phyloP scores from a whole-genome alignment of 2,888 invertebrate species.

The Vesta saturnalis region DNA sequence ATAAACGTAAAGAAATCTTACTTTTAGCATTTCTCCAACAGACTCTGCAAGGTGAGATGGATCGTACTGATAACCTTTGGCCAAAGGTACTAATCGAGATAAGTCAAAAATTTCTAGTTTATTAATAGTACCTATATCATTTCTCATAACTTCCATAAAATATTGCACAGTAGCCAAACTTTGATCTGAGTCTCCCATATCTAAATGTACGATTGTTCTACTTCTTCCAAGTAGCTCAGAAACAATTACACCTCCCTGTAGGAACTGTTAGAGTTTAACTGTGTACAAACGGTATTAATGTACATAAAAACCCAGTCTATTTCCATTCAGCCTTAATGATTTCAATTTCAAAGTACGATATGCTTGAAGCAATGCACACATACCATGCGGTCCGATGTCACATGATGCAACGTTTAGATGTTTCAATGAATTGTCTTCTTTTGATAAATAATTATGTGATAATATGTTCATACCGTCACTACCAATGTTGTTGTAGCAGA shows the following conservation, averaged over 20 bases:
- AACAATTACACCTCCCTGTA: slow-evolving; percentile 66
- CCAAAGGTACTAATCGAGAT: slow-evolving; percentile 54
- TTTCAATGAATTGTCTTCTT: slow-evolving; percentile 63
- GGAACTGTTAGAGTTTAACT: too few species aligned
- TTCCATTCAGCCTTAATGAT: slow-evolving; percentile 68
- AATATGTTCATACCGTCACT: slow-evolving; percentile 64
- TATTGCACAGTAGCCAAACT: slow-evolving; percentile 64
- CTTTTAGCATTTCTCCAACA: slow-evolving; percentile 57
- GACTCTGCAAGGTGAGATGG: slow-evolving; percentile 52
- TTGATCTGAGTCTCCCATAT: slow-evolving; percentile 69
- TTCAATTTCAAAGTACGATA: slow-evolving; percentile 60
- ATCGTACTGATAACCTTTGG: slow-evolving; percentile 50
- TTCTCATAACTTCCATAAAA: slow-evolving; percentile 50
- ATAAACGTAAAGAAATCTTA: slow-evolving; percentile 41
- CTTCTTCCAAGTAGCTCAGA: slow-evolving; percentile 64
- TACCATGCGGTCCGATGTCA: slow-evolving; percentile 62
- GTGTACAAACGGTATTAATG: too few species aligned
- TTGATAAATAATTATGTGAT: slow-evolving; percentile 61
- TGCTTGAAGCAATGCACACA: slow-evolving; percentile 50
- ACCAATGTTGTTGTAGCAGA: slow-evolving; percentile 68
- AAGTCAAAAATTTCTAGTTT: slow-evolving; percentile 55
- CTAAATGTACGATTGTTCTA: slow-evolving; percentile 62
- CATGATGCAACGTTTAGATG: slow-evolving; percentile 70
- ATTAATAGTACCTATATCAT: slow-evolving; percentile 48
- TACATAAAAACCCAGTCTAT: slow-evolving; percentile 67